Conservation (phyloP, 2,113 vertebrate species). For the Antechinus stuartii region DNA sequence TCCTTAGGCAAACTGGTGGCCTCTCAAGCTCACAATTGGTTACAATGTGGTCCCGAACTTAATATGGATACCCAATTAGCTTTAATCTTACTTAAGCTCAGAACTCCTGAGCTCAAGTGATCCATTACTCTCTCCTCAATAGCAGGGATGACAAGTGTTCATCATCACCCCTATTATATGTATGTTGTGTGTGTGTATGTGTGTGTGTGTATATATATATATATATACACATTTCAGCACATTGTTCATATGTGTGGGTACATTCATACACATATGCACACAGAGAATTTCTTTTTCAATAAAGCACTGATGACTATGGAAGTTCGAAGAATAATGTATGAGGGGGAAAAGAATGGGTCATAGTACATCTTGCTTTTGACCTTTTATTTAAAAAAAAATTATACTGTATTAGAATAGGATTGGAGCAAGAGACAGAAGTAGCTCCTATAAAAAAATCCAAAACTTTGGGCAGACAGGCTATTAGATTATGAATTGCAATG, state of each 20-base stretch:
- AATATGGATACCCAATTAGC: background rate
- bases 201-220: no score
- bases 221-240: no score
- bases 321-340: background rate
- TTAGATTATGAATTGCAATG: background rate
- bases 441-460: background rate
- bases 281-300: background rate
- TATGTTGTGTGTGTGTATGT: background rate
- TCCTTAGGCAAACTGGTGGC: background rate
- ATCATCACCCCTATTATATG: background rate
- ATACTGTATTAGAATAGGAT: background rate
- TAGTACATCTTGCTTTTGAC: background rate
- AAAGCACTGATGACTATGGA: background rate
- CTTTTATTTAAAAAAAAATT: background rate
- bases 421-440: background rate
- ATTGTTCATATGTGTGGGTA: no score
- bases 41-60: background rate
- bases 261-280: background rate
- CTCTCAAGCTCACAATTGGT: background rate
- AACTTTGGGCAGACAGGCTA: background rate
- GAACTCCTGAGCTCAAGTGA: background rate
- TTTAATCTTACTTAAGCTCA: no score
- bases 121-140: background rate
- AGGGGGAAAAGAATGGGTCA: background rate
- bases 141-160: background rate